Conservation (phyloP, 2,888 invertebrate genomes). For the Cheilosia scutellata region DNA sequence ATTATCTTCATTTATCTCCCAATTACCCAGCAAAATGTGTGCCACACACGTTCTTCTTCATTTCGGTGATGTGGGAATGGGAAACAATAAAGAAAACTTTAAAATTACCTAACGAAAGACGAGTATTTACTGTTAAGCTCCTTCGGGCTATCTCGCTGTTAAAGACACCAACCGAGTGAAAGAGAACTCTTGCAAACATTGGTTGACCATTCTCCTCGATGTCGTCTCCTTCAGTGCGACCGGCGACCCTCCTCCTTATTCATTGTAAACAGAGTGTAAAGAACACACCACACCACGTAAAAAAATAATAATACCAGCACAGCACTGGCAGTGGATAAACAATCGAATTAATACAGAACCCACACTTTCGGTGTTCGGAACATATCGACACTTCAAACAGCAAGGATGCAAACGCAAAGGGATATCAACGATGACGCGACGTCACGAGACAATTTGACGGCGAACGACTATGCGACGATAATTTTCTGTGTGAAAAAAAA, state of each 20-base stretch:
- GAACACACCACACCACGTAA: not conserved
- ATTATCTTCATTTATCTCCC: constrained; percentile 64
- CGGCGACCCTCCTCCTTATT: not conserved
- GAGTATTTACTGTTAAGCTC: constrained; percentile 62
- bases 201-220: constrained; percentile 38
- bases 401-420: not conserved
- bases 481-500: constrained; percentile 61
- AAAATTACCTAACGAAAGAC: constrained; percentile 57
- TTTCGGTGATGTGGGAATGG: constrained; percentile 45
- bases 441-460: constrained; percentile 32
- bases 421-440: not conserved
- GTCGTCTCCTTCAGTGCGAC: not conserved
- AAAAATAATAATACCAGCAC: not conserved
- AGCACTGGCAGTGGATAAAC: constrained; percentile 1
- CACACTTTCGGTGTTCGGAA: constrained; percentile 58
- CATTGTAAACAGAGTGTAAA: not conserved
- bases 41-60: constrained; percentile 51
- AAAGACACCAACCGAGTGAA: constrained; percentile 20
- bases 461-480: constrained; percentile 14
- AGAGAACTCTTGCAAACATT: constrained; percentile 7
- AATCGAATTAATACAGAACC: constrained; percentile 50
- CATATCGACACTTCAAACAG: not conserved
- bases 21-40: constrained; percentile 51
- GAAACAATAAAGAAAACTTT: constrained; percentile 49
- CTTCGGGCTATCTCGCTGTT: constrained; percentile 44